Evolutionary conservation across 2,797 vertebrate species (phyloP), one percentile per base, ranked within the genome.

Genomic region (Triplophysa yarkandensis): DNA sequence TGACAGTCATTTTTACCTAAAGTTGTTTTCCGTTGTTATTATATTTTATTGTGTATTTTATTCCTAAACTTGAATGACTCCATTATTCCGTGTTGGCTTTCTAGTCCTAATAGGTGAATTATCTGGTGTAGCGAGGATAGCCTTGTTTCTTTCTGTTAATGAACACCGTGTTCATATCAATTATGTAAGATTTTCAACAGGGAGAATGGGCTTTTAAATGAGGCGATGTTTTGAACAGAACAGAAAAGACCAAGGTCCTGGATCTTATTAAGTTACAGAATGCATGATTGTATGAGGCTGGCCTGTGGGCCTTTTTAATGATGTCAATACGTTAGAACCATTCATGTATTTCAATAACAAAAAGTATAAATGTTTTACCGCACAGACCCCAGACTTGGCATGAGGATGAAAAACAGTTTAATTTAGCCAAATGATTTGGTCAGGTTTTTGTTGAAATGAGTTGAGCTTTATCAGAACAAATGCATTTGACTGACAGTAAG

Each of bases 121-220:
- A 61, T 11, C 46, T 28, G 1, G 13, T 39, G 28, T 21, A 39
- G 5, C 14, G 28, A 44, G 30, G 17, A 44, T 32, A 17, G 54
- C 32, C 21, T 21, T 62, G 25, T 17, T 6, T 13, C 13, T 46
- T 48, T 13, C 71, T 63, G 36, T 25, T 61, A 65, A 46, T 61
- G 28, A 77, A 66, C 23, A 41, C n/a, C 13, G 34, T 11, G 17
- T 39, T 3, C 4, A 3, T 0, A n/a, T 67, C 71, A 28, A 74
- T 66, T 36, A 66, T 65, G 48, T 28, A 74, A 21, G 13, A 34
- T 43, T 30, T 60, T 8, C 14, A 68, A 62, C 55, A 21, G 14
- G 43, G 57, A 11, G 13, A 54, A 71, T 64, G 67, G 32, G 17
- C 54, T 61, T 21, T n/a, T 4, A 46, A 21, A 44, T 52, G 13